A percentile compares a stretch with the other conserved stretches of the same genome.
Evolutionary conservation across 2,888 invertebrate species (phyloP).

Genomic region (Cerastoderma edule): DNA sequence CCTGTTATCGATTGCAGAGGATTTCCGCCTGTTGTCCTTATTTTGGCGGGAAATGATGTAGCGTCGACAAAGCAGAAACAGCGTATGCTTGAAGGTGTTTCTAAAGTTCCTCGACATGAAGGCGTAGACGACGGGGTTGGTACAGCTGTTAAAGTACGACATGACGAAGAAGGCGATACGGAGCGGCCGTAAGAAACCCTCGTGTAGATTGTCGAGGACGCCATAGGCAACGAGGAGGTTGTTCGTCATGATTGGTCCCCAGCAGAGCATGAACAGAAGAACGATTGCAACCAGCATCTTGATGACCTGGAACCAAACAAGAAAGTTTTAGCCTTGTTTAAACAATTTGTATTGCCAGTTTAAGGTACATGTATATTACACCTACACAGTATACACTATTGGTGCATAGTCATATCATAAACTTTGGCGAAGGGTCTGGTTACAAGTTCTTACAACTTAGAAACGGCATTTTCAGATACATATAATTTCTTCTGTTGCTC

Average conservation of each 20-base stretch:
- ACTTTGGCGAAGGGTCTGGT: too few species aligned
- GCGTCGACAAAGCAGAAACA: constrained; percentile 64
- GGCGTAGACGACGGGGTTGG: constrained; percentile 90
- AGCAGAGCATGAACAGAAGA: constrained; percentile 88
- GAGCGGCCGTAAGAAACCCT: constrained; percentile 86
- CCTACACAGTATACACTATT: too few species aligned
- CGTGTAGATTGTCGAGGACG: constrained; percentile 85
- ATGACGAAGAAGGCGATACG: constrained; percentile 87
- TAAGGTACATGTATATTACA: too few species aligned
- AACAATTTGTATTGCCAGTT: too few species aligned
- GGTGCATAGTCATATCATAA: too few species aligned
- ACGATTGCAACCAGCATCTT: constrained; percentile 90
- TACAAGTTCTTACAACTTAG: too few species aligned
- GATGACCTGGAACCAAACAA: constrained; percentile 87
- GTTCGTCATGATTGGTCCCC: constrained; percentile 88
- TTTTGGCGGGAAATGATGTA: constrained; percentile 29
- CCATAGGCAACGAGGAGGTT: constrained; percentile 88
- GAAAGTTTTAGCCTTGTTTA: too few species aligned
- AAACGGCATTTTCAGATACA: too few species aligned
- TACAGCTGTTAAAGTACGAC: constrained; percentile 90
- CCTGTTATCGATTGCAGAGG: constrained; percentile 8
- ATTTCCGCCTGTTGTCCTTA: not conserved
- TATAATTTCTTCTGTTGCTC: too few species aligned
- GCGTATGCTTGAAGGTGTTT: constrained; percentile 81
- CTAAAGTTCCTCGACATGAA: constrained; percentile 90